Conservation (phyloP, 2,113 vertebrate species). For the Bambusicola thoracicus region DNA sequence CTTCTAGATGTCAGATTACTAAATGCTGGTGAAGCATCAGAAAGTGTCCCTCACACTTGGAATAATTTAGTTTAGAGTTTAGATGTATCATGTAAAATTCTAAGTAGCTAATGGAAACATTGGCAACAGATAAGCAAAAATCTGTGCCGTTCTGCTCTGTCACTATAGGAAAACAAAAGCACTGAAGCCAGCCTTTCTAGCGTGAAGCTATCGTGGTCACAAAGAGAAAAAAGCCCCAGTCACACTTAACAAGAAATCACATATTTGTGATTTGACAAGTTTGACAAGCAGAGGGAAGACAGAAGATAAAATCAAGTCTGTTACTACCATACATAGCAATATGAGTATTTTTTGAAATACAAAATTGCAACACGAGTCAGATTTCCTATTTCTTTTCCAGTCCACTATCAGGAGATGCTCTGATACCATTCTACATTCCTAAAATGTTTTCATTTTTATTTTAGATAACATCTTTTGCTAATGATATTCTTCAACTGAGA, state of each 20-base stretch:
- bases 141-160: neutral
- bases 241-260: neutral
- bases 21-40: neutral
- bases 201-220: neutral
- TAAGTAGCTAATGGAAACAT: neutral
- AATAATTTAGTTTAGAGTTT: neutral
- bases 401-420: neutral
- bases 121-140: neutral
- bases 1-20: neutral
- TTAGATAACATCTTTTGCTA: neutral
- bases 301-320: neutral
- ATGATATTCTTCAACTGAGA: neutral
- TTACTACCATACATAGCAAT: neutral
- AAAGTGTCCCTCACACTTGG: neutral
- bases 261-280: neutral
- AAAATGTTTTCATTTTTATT: neutral
- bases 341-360: neutral
- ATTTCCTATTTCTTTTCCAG: neutral
- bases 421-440: neutral
- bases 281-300: neutral
- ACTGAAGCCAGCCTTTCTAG: neutral
- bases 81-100: neutral
- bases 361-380: neutral
- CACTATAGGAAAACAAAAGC: rapidly evolving
- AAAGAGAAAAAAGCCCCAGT: neutral